phyloP scores from a whole-genome alignment of 1,140 invertebrate genomes.

The Apocrypta bakeri region DNA sequence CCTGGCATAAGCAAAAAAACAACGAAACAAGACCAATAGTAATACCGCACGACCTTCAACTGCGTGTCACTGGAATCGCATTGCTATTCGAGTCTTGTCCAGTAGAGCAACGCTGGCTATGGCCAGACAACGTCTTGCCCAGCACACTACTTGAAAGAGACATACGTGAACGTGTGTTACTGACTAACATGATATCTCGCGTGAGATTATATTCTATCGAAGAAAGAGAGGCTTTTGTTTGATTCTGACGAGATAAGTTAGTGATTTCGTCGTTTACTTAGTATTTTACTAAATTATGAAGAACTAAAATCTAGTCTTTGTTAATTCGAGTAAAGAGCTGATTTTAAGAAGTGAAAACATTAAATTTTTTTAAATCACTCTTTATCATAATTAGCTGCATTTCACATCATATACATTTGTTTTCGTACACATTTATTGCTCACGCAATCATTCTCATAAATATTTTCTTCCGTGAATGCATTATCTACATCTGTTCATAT shows the following conservation, averaged over 20 bases:
- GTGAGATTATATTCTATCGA: neutral
- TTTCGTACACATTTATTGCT: no score
- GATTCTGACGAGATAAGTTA: constrained; percentile 2
- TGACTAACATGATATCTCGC: neutral
- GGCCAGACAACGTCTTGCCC: neutral
- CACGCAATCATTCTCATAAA: no score
- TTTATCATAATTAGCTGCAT: no score
- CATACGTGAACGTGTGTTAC: neutral
- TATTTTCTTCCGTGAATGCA: no score
- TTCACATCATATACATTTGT: no score
- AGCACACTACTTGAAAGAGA: neutral
- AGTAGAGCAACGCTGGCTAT: neutral
- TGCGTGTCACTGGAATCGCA: neutral
- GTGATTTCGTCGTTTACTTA: neutral
- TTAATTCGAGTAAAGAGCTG: neutral
- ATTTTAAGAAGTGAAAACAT: no score
- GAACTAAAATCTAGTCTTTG: neutral
- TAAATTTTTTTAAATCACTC: no score
- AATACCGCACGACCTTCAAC: neutral
- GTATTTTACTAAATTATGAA: neutral
- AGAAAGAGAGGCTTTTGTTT: neutral
- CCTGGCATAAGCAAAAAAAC: neutral
- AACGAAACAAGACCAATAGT: neutral
- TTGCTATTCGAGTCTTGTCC: neutral
- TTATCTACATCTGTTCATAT: no score